Percentiles rank a stretch among this genome's conserved stretches.
Conservation (phyloP, 2,888 invertebrate genomes). For the Ormyrus rosae region DNA sequence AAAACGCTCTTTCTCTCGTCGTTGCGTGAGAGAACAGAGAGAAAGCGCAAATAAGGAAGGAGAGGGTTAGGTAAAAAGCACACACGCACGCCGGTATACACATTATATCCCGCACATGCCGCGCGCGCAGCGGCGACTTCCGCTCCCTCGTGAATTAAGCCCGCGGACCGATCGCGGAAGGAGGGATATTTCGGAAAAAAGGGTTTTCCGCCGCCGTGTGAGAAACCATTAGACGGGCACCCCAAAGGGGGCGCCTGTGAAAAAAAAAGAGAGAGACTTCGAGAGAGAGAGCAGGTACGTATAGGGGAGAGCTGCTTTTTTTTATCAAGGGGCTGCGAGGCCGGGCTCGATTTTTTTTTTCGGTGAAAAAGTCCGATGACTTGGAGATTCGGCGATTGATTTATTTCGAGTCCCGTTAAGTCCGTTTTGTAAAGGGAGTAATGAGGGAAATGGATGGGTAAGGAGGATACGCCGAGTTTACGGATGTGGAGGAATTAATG, state of each 20-base stretch:
- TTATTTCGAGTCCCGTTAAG: slow-evolving; percentile 16
- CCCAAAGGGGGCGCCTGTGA: slow-evolving; percentile 23
- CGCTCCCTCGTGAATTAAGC: slow-evolving; percentile 26
- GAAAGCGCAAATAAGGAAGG: slow-evolving; percentile 17
- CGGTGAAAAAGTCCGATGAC: slow-evolving; percentile 41
- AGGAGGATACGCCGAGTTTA: too few relatives aligned
- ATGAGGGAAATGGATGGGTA: too few relatives aligned
- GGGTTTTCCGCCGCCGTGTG: slow-evolving; percentile 56
- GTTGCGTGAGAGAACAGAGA: slow-evolving; percentile 29
- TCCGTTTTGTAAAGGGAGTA: not conserved
- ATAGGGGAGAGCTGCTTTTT: slow-evolving; percentile 19
- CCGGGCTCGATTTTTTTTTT: not conserved
- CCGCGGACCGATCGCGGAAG: slow-evolving; percentile 18
- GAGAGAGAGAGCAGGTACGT: slow-evolving; percentile 15
- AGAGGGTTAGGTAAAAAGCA: slow-evolving; percentile 49
- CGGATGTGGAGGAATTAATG: not conserved
- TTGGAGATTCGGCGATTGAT: slow-evolving; percentile 34
- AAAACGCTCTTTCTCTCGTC: not conserved
- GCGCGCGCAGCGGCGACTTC: not conserved
- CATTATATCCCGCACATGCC: slow-evolving; percentile 29
- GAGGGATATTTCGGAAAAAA: slow-evolving; percentile 50
- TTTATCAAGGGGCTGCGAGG: not conserved
- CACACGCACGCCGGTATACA: slow-evolving; percentile 19
- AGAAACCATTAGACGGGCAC: slow-evolving; percentile 57
- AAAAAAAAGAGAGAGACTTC: slow-evolving; percentile 31